Percentiles rank a stretch among this genome's conserved stretches.
Conservation (phyloP, 2,888 invertebrate species). For the Dryadula phaetusa region DNA sequence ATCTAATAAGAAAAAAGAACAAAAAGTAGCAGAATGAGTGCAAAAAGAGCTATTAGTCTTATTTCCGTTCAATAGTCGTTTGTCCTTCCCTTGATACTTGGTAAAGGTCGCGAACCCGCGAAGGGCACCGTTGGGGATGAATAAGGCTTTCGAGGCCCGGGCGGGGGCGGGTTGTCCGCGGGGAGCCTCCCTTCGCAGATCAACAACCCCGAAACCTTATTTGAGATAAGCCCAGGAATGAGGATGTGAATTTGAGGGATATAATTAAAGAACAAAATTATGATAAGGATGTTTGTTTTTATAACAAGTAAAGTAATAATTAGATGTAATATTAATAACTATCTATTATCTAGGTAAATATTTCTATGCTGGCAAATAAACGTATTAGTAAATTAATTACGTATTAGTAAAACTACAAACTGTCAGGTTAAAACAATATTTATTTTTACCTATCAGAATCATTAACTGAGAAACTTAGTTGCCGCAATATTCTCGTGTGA, state of each 20-base stretch:
- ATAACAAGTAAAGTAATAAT: no score
- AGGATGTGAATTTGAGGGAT: constrained; percentile 55
- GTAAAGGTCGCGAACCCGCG: constrained; percentile 72
- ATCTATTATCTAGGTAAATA: no score
- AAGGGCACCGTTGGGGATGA: constrained; percentile 71
- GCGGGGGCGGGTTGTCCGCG: constrained; percentile 48
- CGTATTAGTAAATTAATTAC: no score
- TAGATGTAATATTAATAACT: no score
- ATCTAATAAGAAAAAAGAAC: not conserved
- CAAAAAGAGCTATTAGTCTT: constrained; percentile 43
- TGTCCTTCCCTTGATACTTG: constrained; percentile 65
- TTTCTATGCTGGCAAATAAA: no score
- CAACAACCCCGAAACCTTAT: constrained; percentile 78
- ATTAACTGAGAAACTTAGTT: not conserved
- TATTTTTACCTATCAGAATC: not conserved
- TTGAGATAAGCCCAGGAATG: constrained; percentile 71
- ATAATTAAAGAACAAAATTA: constrained; percentile 57
- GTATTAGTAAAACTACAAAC: no score
- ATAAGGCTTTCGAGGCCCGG: constrained; percentile 65
- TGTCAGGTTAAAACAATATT: no score
- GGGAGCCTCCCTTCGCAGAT: constrained; percentile 63
- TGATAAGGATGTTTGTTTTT: constrained; percentile 18
- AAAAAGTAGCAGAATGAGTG: constrained; percentile 35
- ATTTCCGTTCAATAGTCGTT: constrained; percentile 60
- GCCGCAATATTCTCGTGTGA: constrained; percentile 30